Base-by-base conservation (phyloP, 2,797 vertebrate species). In the Brachyrhaphis roseni region DNA sequence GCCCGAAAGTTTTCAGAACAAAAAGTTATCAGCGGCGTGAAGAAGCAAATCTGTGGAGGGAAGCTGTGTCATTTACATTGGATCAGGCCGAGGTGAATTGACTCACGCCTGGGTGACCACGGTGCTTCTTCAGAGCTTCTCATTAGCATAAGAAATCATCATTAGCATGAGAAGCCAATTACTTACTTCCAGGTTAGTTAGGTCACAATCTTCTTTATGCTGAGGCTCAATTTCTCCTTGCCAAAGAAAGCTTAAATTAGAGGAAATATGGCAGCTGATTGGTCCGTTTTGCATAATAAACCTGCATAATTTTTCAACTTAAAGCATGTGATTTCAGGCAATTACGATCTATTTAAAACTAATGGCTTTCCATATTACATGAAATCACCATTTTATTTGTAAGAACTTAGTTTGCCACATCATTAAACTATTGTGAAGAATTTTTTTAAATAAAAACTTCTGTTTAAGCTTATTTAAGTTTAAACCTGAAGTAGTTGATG, bases 341-440 rank as follows among this genome's bases (percentile, higher is more conserved):
- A 93, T 94, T 91, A 79, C 66, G 49, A 78, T 92, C 91, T 94
- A 91, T 94, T 95, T 93, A 83, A 87, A 92, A 84, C 74, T 82
- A 34, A 93, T 83, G 75, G 83, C 75, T 86, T 77, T 89, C 43
- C 59, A 81, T 83, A 84, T 36, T 62, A 70, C 74, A 75, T 85
- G 84, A 90, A 90, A 20, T 82, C 73, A 75, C 83, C 53, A 78
- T 89, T 83, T 62, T 59, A 79, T 79, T 74, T 80, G 80, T 59
- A 66, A 51, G 84, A 75, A 43, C 45, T 85, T 64, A 20, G 72
- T 68, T 31, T 51, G 43, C 20, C 49, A 53, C 6, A 53, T 59
- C 36, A 74, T 26, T 20, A 77, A 76, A 47, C 59, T 41, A 28
- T 43, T 36, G 16, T 36, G 18, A 20, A 36, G 8, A 66, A 3